phyloP scores from a whole-genome alignment of 2,888 invertebrate species.

The Ophraella communa region DNA sequence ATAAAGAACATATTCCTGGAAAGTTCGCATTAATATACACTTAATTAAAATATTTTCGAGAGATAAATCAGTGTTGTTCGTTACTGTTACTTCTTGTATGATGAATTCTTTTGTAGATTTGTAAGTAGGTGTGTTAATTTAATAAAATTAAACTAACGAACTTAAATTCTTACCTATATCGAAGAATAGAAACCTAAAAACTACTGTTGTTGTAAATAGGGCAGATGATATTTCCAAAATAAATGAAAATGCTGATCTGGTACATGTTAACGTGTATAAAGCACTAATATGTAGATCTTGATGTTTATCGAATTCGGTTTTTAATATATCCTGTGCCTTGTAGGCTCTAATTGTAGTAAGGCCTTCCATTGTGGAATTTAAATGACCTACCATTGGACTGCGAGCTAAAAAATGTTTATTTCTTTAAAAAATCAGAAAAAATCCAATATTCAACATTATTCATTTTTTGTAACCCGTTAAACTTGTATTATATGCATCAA shows the following conservation, averaged over 20 bases:
- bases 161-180: conserved; percentile 35
- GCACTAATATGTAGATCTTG: conserved; percentile 52
- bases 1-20: too few relatives aligned
- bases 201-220: conserved; percentile 45
- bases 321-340: conserved; percentile 52
- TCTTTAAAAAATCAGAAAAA: too few relatives aligned
- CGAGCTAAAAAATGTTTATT: conserved; percentile 46
- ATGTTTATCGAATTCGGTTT: conserved; percentile 50
- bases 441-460: too few relatives aligned
- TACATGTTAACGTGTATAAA: conserved; percentile 47
- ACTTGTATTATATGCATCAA: too few relatives aligned
- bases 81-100: too few relatives aligned
- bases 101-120: too few relatives aligned
- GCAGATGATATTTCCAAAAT: conserved; percentile 51
- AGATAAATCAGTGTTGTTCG: too few relatives aligned
- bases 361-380: conserved; percentile 57
- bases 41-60: too few relatives aligned
- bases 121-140: neutral
- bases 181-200: conserved; percentile 44
- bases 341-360: conserved; percentile 55
- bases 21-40: too few relatives aligned
- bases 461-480: too few relatives aligned
- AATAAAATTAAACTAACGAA: neutral
- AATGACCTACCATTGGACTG: conserved; percentile 55
- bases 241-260: conserved; percentile 58